Percentiles rank a stretch among this genome's conserved stretches.
Conservation (phyloP, 2,113 vertebrate species). For the Macroglossus sobrinus region DNA sequence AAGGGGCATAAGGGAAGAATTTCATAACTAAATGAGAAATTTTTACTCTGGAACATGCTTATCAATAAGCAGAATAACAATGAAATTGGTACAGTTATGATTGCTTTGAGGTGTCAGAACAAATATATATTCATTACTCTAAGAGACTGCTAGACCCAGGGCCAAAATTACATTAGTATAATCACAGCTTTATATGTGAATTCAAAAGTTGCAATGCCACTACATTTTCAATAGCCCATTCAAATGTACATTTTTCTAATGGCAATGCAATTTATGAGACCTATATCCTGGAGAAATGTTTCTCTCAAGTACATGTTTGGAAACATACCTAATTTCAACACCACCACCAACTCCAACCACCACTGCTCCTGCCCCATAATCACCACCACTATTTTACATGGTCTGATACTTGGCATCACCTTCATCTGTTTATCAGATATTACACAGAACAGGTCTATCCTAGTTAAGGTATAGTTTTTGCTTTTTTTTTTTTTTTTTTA, state of each 20-base stretch:
- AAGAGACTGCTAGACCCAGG: neutral
- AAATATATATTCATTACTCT: constrained; percentile 9
- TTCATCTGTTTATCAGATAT: neutral
- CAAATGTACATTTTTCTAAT: neutral
- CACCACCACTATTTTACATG: neutral
- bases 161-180: neutral
- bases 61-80: neutral
- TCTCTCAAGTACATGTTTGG: neutral
- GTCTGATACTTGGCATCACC: neutral
- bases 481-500: neutral
- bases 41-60: constrained; percentile 9
- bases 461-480: neutral
- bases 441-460: neutral
- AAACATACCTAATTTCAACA: neutral
- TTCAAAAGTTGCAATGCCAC: neutral
- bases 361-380: neutral
- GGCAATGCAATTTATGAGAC: neutral
- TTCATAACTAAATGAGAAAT: neutral
- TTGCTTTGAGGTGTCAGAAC: neutral
- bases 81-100: neutral
- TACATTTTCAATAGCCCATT: neutral
- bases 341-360: neutral
- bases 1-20: neutral
- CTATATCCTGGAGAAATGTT: neutral
- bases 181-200: neutral